Conservation (phyloP, 2,888 invertebrate species). For the Pyrochroa serraticornis region DNA sequence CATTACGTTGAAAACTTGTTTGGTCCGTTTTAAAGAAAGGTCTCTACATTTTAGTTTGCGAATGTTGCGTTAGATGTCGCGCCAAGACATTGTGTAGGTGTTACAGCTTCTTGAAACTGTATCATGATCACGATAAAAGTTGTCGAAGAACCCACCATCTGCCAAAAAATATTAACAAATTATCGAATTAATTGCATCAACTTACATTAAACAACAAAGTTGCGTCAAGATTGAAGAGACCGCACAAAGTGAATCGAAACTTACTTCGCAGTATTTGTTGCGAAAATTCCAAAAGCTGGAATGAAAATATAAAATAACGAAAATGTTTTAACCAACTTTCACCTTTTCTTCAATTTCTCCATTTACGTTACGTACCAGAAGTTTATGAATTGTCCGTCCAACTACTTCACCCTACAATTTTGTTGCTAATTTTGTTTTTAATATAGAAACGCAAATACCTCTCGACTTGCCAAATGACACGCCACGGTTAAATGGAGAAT, state of each 20-base stretch:
- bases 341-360: conserved; percentile 23
- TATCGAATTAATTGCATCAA: conserved; percentile 3
- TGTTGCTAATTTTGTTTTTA: not conserved
- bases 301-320: conserved; percentile 1
- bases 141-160: conserved; percentile 54
- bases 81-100: conserved; percentile 6
- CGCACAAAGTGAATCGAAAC: conserved; percentile 30
- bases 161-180: conserved; percentile 10
- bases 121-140: conserved; percentile 56
- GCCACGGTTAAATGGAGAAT: conserved; percentile 25
- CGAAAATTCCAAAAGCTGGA: conserved; percentile 31
- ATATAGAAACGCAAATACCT: conserved; percentile 5
- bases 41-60: too few species aligned
- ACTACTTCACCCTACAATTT: conserved; percentile 20
- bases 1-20: too few species aligned
- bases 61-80: too few species aligned
- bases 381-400: conserved; percentile 27
- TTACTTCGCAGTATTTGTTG: conserved; percentile 30
- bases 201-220: conserved; percentile 31
- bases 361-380: conserved; percentile 20
- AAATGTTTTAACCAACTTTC: not conserved
- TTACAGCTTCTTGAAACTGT: conserved; percentile 52
- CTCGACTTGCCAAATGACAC: conserved; percentile 26
- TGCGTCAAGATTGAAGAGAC: conserved; percentile 33
- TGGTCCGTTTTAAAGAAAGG: too few species aligned